These are phyloP conservation scores for Syrphus vitripennis DNA, from an alignment of 2,888 invertebrate genomes.

Conservation along the genomic window DNA sequence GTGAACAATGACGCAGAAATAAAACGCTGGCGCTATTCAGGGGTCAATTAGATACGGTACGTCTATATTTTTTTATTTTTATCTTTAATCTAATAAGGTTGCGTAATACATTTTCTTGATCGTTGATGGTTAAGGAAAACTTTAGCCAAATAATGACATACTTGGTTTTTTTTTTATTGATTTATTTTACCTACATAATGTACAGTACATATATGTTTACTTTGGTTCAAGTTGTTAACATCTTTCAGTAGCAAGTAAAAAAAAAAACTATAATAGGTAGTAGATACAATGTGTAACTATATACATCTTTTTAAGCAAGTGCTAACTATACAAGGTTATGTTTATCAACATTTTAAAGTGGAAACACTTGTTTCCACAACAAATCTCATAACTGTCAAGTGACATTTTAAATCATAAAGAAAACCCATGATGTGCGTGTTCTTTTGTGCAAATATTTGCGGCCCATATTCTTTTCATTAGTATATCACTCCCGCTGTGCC, in stretches of 20 bases:
- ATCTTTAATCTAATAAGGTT: neutral
- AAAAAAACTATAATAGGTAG: too few species aligned
- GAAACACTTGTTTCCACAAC: neutral
- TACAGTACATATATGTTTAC: too few species aligned
- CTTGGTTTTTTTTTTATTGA: too few species aligned
- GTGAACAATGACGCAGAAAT: neutral
- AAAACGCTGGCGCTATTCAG: neutral
- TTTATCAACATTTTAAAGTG: neutral
- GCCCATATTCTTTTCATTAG: conserved; percentile 2
- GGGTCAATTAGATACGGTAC: neutral
- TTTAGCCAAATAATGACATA: too few species aligned
- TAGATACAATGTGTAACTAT: too few species aligned
- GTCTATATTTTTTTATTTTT: neutral
- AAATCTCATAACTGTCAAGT: neutral
- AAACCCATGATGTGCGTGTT: neutral
- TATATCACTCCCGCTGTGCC: too few species aligned
- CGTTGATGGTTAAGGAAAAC: neutral
- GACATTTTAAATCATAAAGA: neutral
- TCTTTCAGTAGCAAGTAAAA: too few species aligned
- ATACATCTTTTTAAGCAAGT: neutral
- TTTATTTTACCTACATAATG: too few species aligned
- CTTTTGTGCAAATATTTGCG: conserved; percentile 29
- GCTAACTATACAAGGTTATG: neutral
- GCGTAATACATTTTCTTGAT: neutral
- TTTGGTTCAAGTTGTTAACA: too few species aligned